Conservation (phyloP, 2,797 vertebrate species). For the Myotis pilosus region DNA sequence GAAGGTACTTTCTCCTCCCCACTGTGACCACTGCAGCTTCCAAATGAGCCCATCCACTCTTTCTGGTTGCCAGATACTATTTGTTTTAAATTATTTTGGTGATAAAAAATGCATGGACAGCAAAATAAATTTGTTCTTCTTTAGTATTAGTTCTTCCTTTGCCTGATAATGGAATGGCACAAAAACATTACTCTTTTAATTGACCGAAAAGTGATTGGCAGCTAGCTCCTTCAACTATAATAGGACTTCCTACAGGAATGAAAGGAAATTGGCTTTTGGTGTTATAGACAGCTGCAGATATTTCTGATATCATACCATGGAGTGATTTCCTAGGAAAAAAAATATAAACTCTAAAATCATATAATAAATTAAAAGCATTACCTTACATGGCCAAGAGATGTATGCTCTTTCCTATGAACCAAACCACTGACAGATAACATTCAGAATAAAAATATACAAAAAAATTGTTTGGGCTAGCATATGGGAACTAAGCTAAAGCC, state of each 20-base stretch:
- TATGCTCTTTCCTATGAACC: neutral
- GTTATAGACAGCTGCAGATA: neutral
- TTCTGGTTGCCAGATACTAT: neutral
- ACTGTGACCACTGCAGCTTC: neutral
- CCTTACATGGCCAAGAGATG: neutral
- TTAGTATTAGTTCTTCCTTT: neutral
- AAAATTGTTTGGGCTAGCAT: slow-evolving; percentile 23
- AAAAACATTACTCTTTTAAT: slow-evolving; percentile 23
- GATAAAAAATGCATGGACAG: neutral
- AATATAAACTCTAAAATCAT: neutral
- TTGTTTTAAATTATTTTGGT: slow-evolving; percentile 23
- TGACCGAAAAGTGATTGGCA: neutral
- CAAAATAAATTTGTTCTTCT: slow-evolving; percentile 11
- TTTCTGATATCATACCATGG: neutral
- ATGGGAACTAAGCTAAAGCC: slow-evolving; percentile 24
- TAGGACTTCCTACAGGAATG: neutral
- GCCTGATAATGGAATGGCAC: slow-evolving; percentile 6
- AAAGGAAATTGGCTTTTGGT: slow-evolving; percentile 16
- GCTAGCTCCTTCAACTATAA: neutral
- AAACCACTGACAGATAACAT: slow-evolving; percentile 13
- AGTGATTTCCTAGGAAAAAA: slow-evolving; percentile 45
- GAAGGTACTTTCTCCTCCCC: neutral
- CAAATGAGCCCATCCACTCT: neutral
- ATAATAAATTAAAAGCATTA: slow-evolving; percentile 34
- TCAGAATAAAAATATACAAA: slow-evolving; percentile 8